These are phyloP conservation scores for Psephotus haematonotus DNA, from an alignment of 2,113 vertebrate genomes.

Conservation along the genomic window DNA sequence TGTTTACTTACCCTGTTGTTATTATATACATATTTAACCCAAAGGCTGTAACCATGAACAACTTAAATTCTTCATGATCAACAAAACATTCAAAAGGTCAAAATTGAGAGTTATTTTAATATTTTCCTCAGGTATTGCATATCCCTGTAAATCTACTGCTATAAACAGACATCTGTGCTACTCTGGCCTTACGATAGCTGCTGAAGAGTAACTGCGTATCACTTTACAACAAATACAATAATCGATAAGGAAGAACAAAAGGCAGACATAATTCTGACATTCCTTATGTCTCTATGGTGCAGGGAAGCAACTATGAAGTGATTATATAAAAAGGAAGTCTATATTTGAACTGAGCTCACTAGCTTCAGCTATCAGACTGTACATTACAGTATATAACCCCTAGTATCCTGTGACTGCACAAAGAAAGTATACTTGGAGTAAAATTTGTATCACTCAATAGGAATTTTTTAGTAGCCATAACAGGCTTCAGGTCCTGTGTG, in stretches of 20 bases:
- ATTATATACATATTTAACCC: not conserved
- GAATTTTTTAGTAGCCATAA: not conserved
- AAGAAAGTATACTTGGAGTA: not conserved
- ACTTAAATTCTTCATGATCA: not conserved
- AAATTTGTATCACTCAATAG: not conserved
- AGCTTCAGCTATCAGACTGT: not conserved
- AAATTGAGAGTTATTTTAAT: not conserved
- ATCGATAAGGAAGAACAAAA: not conserved
- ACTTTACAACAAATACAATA: not conserved
- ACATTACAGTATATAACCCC: not conserved
- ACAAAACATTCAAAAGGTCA: not conserved
- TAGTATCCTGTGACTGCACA: not conserved
- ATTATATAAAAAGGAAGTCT: not conserved
- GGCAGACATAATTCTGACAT: not conserved
- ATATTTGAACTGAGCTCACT: not conserved
- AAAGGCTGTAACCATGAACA: not conserved
- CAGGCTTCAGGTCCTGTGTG: not conserved
- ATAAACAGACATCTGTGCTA: not conserved
- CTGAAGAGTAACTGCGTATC: not conserved
- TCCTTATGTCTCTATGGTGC: not conserved
- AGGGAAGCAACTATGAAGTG: not conserved
- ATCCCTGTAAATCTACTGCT: not conserved
- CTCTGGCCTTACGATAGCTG: not conserved
- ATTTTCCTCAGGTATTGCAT: not conserved
- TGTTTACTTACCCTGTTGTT: not conserved